Conservation (phyloP, 2,113 vertebrate genomes). For the Aldabrachelys gigantea region DNA sequence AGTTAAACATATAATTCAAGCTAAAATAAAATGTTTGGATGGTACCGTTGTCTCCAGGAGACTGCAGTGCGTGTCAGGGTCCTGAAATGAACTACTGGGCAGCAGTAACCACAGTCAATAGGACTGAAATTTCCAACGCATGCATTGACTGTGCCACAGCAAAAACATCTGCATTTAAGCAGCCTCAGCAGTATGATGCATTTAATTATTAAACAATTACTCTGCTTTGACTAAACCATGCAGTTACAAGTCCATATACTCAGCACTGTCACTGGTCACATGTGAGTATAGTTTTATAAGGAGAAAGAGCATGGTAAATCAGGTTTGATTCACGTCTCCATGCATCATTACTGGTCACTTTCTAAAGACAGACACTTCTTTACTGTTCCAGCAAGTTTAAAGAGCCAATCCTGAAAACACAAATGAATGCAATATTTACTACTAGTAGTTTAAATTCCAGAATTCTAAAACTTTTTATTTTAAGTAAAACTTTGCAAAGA, state of each 20-base stretch:
- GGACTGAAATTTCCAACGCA: not conserved
- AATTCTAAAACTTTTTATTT: not conserved
- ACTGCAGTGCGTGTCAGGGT: not conserved
- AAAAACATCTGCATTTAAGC: not conserved
- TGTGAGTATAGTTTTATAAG: rapidly evolving
- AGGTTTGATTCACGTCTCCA: not conserved
- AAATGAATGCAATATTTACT: not conserved
- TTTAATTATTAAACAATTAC: not conserved
- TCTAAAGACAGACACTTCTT: not conserved
- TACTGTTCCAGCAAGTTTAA: rapidly evolving
- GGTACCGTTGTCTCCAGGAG: not conserved
- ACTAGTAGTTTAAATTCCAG: not conserved
- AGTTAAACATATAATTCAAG: not conserved
- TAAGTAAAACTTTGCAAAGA: not conserved
- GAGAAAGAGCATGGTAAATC: not conserved
- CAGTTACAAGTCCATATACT: not conserved
- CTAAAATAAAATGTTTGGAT: not conserved
- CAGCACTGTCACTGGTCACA: not conserved
- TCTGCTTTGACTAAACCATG: not conserved
- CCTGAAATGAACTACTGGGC: not conserved
- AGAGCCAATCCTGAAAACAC: not conserved
- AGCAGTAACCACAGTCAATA: not conserved
- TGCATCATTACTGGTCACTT: not conserved
- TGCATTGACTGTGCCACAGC: not conserved
- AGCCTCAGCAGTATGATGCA: not conserved